phyloP scores from a whole-genome alignment of 2,797 vertebrate species.

The Triplophysa yarkandensis region DNA sequence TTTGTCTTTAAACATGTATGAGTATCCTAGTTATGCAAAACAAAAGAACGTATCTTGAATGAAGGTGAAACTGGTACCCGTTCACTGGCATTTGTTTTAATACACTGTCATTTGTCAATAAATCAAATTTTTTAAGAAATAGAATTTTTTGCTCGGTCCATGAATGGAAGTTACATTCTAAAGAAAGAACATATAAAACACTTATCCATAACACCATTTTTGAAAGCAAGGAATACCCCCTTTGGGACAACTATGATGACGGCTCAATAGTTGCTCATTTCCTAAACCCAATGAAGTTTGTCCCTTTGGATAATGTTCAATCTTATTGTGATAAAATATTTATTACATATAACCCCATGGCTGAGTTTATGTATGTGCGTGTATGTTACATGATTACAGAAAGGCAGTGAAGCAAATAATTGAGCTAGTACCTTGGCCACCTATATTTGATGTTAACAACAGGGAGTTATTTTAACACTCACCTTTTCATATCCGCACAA shows the following conservation, averaged over 20 bases:
- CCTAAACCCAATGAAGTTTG: slow-evolving; percentile 1
- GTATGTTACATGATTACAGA: slow-evolving; percentile 24
- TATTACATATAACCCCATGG: slow-evolving; percentile 1
- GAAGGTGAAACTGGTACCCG: no score
- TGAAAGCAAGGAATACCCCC: no score
- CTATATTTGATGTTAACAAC: slow-evolving; percentile 47
- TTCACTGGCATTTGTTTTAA: no score
- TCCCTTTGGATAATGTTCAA: slow-evolving; percentile 26
- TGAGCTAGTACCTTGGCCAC: slow-evolving; percentile 44
- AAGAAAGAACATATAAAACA: no score
- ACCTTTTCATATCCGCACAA: slow-evolving; percentile 30
- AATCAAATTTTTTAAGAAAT: no score
- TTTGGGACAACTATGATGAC: neutral
- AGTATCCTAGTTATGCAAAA: no score
- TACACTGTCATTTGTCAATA: no score
- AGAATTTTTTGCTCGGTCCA: no score
- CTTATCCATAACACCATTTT: no score
- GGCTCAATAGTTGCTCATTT: neutral
- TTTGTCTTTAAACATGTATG: no score
- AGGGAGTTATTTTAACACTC: slow-evolving; percentile 47
- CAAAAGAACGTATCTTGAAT: no score
- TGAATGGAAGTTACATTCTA: no score
- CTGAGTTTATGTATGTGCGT: slow-evolving; percentile 10
- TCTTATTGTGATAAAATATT: slow-evolving; percentile 42
- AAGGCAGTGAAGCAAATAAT: slow-evolving; percentile 49